Conservation (phyloP, 92 coral and sea anemone genomes). For the Desmophyllum pertusum region DNA sequence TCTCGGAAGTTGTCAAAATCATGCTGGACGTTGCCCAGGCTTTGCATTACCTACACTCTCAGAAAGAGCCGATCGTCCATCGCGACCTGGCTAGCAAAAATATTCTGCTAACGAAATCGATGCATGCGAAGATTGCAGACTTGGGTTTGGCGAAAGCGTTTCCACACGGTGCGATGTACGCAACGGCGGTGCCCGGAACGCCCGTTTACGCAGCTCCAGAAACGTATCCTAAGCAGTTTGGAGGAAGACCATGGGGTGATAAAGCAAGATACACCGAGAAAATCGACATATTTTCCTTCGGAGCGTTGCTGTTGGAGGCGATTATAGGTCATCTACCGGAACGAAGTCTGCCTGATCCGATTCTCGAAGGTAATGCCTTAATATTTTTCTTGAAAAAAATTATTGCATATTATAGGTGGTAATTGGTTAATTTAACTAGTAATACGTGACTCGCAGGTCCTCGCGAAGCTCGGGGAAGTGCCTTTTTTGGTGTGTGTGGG, state of each 20-base stretch:
- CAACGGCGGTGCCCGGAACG: conserved; percentile 78
- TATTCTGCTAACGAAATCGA: conserved; percentile 54
- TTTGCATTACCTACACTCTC: conserved; percentile 66
- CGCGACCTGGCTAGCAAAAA: conserved; percentile 86
- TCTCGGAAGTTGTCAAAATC: conserved; percentile 67
- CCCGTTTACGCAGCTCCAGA: conserved; percentile 88
- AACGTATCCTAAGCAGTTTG: conserved; percentile 59
- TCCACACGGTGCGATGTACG: conserved; percentile 82
- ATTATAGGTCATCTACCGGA: conserved; percentile 83
- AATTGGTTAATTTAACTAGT: neutral
- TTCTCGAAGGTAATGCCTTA: conserved; percentile 50
- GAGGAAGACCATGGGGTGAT: conserved; percentile 21
- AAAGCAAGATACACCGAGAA: conserved; percentile 74
- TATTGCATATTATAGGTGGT: neutral
- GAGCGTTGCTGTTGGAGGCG: conserved; percentile 76
- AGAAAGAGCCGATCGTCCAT: conserved; percentile 61
- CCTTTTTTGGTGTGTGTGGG: too few relatives aligned
- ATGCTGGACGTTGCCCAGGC: conserved; percentile 86
- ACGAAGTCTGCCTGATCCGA: conserved; percentile 55
- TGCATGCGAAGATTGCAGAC: conserved; percentile 85
- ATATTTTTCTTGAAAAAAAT: neutral
- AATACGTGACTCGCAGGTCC: too few relatives aligned
- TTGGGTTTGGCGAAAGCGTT: conserved; percentile 83
- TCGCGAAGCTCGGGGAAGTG: too few relatives aligned
- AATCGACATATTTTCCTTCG: conserved; percentile 89